Conservation (phyloP, 2,797 vertebrate genomes). For the Synanceia verrucosa region DNA sequence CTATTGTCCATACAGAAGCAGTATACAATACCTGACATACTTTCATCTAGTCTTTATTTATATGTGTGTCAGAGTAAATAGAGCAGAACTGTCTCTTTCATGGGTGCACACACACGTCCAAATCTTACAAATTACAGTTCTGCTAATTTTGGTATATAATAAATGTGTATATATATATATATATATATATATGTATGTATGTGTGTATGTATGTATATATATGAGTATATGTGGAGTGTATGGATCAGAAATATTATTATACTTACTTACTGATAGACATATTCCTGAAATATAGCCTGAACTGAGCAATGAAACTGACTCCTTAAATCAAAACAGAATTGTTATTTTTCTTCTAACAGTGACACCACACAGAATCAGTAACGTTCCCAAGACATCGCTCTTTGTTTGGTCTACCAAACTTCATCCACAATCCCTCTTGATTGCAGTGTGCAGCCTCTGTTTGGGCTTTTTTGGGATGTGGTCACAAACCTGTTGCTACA, state of each 20-base stretch:
- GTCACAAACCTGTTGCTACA: neutral
- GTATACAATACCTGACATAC: constrained; percentile 69
- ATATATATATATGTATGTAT: too few relatives aligned
- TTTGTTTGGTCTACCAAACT: neutral
- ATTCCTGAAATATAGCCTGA: neutral
- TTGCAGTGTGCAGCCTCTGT: neutral
- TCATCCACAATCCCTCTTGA: neutral
- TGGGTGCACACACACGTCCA: neutral
- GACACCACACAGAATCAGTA: neutral
- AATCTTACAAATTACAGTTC: neutral
- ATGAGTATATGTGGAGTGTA: too few relatives aligned
- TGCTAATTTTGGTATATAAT: too few relatives aligned
- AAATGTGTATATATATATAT: too few relatives aligned
- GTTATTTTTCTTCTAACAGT: neutral
- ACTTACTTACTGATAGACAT: neutral
- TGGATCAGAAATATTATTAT: neutral
- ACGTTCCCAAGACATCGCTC: neutral
- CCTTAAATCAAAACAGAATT: neutral
- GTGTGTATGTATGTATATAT: too few relatives aligned
- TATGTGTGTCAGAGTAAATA: constrained; percentile 11
- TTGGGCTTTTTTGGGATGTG: neutral
- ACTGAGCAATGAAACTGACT: neutral
- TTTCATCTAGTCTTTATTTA: constrained; percentile 56
- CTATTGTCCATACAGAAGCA: constrained; percentile 46
- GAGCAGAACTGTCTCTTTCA: constrained; percentile 10